phyloP scores from a whole-genome alignment of 2,888 invertebrate genomes.

The Cosmorhoe ocellata region DNA sequence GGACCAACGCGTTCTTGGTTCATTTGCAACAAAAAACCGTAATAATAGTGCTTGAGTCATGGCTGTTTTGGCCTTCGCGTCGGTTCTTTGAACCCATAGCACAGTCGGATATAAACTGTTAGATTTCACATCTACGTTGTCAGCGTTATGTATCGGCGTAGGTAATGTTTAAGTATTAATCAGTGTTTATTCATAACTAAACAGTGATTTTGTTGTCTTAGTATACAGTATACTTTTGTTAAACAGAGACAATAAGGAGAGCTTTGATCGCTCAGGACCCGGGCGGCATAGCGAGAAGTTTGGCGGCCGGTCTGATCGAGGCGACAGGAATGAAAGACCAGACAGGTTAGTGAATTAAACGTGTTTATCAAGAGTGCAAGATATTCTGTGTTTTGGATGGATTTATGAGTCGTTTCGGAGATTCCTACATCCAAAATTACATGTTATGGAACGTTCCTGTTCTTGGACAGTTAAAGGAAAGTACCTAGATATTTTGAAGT shows the following conservation, averaged over 20 bases:
- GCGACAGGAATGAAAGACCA: constrained; percentile 44
- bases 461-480: too few relatives aligned
- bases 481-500: too few relatives aligned
- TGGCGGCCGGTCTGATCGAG: constrained; percentile 54
- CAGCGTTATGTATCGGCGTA: constrained; percentile 59
- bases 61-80: constrained; percentile 60
- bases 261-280: constrained; percentile 67
- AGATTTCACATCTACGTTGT: neutral
- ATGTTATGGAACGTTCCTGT: too few relatives aligned
- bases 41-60: constrained; percentile 67
- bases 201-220: constrained; percentile 22
- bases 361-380: too few relatives aligned
- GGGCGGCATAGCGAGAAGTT: constrained; percentile 71
- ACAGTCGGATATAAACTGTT: constrained; percentile 32
- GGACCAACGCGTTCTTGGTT: neutral
- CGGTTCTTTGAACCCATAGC: constrained; percentile 68
- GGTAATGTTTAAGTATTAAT: constrained; percentile 17
- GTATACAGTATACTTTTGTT: constrained; percentile 12
- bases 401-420: too few relatives aligned
- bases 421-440: too few relatives aligned
- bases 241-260: constrained; percentile 65
- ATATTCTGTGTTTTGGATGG: too few relatives aligned
- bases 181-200: constrained; percentile 2
- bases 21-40: constrained; percentile 55
- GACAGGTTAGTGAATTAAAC: constrained; percentile 42